Base-by-base conservation (phyloP, 2,113 vertebrate genomes). In the Pongo pygmaeus region DNA sequence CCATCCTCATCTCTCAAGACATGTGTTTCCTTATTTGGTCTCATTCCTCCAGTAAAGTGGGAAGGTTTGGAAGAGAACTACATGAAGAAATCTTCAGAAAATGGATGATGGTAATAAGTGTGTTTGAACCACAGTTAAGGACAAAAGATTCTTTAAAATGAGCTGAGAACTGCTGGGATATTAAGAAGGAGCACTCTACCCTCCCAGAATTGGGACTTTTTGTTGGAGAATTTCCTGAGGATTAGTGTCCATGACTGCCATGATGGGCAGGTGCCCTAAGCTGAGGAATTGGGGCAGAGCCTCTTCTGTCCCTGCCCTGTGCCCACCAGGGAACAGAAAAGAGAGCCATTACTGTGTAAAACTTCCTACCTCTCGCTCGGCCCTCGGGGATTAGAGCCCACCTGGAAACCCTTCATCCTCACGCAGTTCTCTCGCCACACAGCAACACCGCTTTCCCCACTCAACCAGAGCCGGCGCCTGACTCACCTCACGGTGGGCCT, bases 401-500 rank as follows among this genome's bases (percentile, higher is more conserved):
- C 46, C 55, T 0, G 0, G 0, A 0, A 18, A 43, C 23, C 0
- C 0, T 2, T 12, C 46, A 17, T 13, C 35, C 30, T 1, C 13
- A 16, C 1, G 0, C 25, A 32, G 17, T 38, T 18, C 43, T 69
- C 79, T 10, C 0, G 0, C 35, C 8, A 2, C 72, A 48, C 20
- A 95, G 98, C 86, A 88, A 97, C 77, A 93, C 92, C 75, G 83
- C 46, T 89, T 61, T 81, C 92, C 95, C 93, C 97, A 83, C 95
- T 94, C 84, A 72, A 80, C 77, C 59, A 30, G 77, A 25, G 72
- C 50, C 86, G 84, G 97, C 59, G 79, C 72, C 96, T 89, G 80
- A 85, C 98, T 99, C 98, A 99, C 99, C 99, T 99, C 99, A 98
- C 99, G 99, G 98, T 99, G 99, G 94, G 99, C 99, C 97, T 99